Base-by-base conservation (phyloP, 37 sponge, comb jelly and placozoan species). In the Agelas oroides region DNA sequence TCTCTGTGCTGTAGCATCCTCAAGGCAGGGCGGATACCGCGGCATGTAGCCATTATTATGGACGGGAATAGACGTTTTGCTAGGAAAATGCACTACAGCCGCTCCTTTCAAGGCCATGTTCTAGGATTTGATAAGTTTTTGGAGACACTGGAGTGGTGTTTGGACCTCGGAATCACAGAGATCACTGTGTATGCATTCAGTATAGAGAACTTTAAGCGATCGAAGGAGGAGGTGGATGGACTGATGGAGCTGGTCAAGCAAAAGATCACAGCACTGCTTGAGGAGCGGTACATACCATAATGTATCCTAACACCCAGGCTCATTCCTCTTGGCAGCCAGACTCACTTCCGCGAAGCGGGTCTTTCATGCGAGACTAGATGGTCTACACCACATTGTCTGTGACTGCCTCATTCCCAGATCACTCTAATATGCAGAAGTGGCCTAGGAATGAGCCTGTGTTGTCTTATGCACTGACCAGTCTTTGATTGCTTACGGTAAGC, bases 151-250 rank as follows among this genome's bases (percentile, higher is more conserved):
- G 96, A 97, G 54, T 99, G 96, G 96, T 99, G 99, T 71, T 76
- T 92, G 21, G 93, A 91, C 36, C 86, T 99, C 2, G 95, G 97
- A 38, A 81, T 99, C 62, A 88, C 66, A 24, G 95, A 95, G 71
- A 87, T 97, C 33, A 97, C 99, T 25, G 97, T 99, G 60, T 99
- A 99, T 73, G 99, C 95, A 21, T 97, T 99, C 79, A 99, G 99
- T 60, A 95, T 97, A 52, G 97, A 99, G 74, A 99, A 99, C 92
- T 99, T 99, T 66, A 95, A 97, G 71, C 71, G 97, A 19, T 87
- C 92, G 0, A 86, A 93, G 52, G 96, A 98, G 32, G 99, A 99
- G 71, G 95, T 97, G 83, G 96, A 92, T 32, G 90, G 93, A 32
- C 71, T 99, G 46, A 97, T 99, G 96, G 89, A 97, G 36, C 71